Conservation (phyloP, 2,797 vertebrate genomes). For the Arnoldichthys spilopterus region DNA sequence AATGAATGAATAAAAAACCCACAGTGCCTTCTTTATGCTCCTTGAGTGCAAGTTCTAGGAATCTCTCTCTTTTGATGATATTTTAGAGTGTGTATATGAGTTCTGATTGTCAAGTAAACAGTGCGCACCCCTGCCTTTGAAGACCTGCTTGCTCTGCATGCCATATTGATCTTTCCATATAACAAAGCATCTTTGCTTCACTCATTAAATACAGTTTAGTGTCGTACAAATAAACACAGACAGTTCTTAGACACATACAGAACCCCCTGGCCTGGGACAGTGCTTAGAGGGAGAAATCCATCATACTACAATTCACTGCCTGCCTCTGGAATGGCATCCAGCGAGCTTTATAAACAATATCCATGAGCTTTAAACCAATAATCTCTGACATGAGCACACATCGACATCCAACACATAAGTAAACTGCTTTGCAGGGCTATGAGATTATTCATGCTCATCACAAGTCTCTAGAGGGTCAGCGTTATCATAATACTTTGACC, state of each 20-base stretch:
- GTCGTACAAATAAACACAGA: conserved; percentile 33
- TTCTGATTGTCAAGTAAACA: conserved; percentile 33
- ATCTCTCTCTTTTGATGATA: neutral
- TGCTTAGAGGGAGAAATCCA: neutral
- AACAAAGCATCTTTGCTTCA: conserved; percentile 30
- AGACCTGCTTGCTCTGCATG: conserved; percentile 6
- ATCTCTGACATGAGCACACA: neutral
- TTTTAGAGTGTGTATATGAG: neutral
- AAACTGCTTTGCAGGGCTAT: neutral
- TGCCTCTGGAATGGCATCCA: neutral
- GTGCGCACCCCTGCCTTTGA: conserved; percentile 6
- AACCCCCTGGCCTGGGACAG: neutral
- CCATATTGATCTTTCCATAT: conserved; percentile 38
- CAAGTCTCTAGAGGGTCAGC: neutral
- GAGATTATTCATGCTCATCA: neutral
- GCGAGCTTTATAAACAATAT: too few species aligned
- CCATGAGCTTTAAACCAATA: conserved; percentile 8
- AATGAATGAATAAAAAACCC: neutral
- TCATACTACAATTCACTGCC: conserved; percentile 16
- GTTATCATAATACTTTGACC: neutral
- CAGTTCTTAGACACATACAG: neutral
- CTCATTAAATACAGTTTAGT: conserved; percentile 47
- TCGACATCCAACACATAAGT: conserved; percentile 3
- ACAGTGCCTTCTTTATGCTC: neutral
- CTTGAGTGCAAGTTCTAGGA: neutral